Evolutionary conservation across 92 coral and sea anemone genomes (phyloP), one percentile per base, ranked within the genome.

Genomic region (Zoanthus sociatus): DNA sequence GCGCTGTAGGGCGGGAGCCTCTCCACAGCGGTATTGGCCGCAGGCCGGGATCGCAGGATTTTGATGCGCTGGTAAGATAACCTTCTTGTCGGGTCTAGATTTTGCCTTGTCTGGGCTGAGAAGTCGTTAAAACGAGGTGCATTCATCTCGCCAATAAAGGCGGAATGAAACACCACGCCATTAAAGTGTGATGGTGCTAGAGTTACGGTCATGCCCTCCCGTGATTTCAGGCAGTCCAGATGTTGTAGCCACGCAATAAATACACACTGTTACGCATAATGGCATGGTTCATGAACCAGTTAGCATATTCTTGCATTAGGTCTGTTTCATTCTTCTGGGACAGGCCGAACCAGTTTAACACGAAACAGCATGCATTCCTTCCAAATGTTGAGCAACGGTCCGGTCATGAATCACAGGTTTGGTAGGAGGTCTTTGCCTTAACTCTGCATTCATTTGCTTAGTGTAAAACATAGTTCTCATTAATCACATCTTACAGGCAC

Each of bases 171-270:
- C 32, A 84, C 87, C 9, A 88, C 67, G 56, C 92, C 94, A 88
- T 72, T 37, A 78, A 71, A 55, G 31, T 87, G 86, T 54, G 83
- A 88, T 5, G 88, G 74, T 1, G 84, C 92, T 82, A 92, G 48
- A 6, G 88, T 54, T n/a, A 91, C 89, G 32, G 94, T 91, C 6
- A 92, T 46, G 92, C 94, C 48, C 94, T 84, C 17, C 94, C 77
- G 32, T 86, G 88, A 70, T 79, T 85, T 86, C 90, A 15, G 46
- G 90, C 83, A 6, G 92, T 91, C 94, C 84, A 91, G 30, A 89
- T 91, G 75, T 91, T 88, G 73, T 88, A 91, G 15, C 89, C 88
- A 47, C 88, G 87, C 55, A 0, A 86, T 48, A 60, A 87, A 87
- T 9, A 90, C 83, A 66, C 81, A 14, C 26, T 26, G 70, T 87